These are phyloP conservation scores for Zenarchopterus dispar DNA, from an alignment of 2,797 vertebrate species.

Conservation along the genomic window DNA sequence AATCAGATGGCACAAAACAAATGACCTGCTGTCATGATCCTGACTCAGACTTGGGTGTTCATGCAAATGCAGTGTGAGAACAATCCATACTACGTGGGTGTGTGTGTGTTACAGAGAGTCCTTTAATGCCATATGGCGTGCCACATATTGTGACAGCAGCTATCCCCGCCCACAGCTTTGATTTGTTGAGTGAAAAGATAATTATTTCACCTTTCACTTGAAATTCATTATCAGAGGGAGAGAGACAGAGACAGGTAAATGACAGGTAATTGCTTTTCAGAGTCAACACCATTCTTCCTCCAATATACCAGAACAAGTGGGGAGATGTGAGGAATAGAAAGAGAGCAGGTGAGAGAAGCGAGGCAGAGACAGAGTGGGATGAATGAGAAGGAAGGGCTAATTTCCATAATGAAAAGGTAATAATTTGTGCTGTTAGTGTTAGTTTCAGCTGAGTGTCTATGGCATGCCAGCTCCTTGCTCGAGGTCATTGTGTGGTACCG, in stretches of 20 bases:
- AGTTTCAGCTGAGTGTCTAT: slow-evolving; percentile 71
- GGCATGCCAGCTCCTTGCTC: slow-evolving; percentile 65
- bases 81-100: slow-evolving; percentile 24
- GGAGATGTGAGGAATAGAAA: slow-evolving; percentile 59
- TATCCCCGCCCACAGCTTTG: slow-evolving; percentile 68
- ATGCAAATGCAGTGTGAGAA: slow-evolving; percentile 47
- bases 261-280: slow-evolving; percentile 82
- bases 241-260: slow-evolving; percentile 76
- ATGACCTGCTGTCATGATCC: slow-evolving; percentile 25
- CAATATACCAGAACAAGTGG: slow-evolving; percentile 48
- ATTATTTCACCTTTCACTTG: slow-evolving; percentile 81
- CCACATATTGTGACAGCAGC: slow-evolving; percentile 69
- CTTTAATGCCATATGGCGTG: slow-evolving; percentile 68
- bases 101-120: slow-evolving; percentile 38
- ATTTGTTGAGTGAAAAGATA: slow-evolving; percentile 75
- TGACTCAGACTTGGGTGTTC: slow-evolving; percentile 3
- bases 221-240: slow-evolving; percentile 77
- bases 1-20: slow-evolving; percentile 20
- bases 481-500: slow-evolving; percentile 71
- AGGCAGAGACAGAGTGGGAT: slow-evolving; percentile 73
- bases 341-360: slow-evolving; percentile 61
- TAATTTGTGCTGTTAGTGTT: slow-evolving; percentile 79
- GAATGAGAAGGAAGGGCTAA: slow-evolving; percentile 71
- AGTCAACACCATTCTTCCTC: slow-evolving; percentile 77
- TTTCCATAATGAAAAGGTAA: slow-evolving; percentile 83